A percentile compares a stretch with the other conserved stretches of the same genome.
Conservation (phyloP, 2,888 invertebrate genomes). For the Syritta pipiens region DNA sequence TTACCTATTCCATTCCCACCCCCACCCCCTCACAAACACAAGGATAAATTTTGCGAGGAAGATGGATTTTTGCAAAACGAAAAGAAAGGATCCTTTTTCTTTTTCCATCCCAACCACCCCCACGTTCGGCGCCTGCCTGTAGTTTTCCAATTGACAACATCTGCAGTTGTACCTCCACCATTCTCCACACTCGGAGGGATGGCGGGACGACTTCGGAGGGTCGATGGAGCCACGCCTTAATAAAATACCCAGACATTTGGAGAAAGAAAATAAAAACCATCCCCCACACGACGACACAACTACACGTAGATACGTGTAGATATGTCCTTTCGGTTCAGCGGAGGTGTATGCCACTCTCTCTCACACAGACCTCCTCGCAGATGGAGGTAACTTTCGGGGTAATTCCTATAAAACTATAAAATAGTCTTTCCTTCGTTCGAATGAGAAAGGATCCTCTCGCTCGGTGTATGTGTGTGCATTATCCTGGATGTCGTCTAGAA, state of each 20-base stretch:
- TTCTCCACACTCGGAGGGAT: not conserved
- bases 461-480: constrained; percentile 26
- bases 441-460: constrained; percentile 41
- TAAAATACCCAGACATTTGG: constrained; percentile 66
- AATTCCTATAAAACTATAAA: constrained; percentile 66
- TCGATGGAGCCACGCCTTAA: constrained; percentile 67
- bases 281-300: constrained; percentile 9
- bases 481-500: constrained; percentile 65
- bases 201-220: constrained; percentile 24
- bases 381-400: constrained; percentile 59
- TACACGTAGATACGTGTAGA: not conserved
- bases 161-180: constrained; percentile 48
- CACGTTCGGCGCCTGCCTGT: constrained; percentile 2
- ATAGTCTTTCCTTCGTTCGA: constrained; percentile 48
- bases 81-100: constrained; percentile 2
- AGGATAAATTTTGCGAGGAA: constrained; percentile 27
- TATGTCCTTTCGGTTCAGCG: constrained; percentile 50
- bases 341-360: constrained; percentile 37
- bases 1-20: not conserved
- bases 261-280: constrained; percentile 66
- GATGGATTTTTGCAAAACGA: no score
- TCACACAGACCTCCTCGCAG: constrained; percentile 19
- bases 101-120: constrained; percentile 7
- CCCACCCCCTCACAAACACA: not conserved
- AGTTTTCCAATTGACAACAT: constrained; percentile 65